These are phyloP conservation scores for Pelecanoides urinatrix DNA, from an alignment of 2,113 vertebrate species.

Conservation along the genomic window DNA sequence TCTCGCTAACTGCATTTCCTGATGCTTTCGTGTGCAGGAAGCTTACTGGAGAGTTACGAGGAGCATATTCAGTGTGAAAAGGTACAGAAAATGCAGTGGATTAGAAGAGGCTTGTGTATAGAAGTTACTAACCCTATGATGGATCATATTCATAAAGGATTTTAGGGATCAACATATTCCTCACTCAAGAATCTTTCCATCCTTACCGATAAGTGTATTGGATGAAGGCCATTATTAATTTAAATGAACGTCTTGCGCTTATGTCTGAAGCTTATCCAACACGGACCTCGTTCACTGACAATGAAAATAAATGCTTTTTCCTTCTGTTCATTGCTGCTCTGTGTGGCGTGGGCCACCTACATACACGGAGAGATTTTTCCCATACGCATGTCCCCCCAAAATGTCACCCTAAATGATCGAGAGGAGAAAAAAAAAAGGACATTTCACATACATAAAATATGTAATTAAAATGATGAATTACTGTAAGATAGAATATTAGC, in stretches of 20 bases:
- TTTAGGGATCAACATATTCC: constrained; percentile 1
- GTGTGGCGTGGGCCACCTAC: neutral
- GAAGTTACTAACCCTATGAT: constrained; percentile 34
- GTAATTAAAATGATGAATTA: constrained; percentile 87
- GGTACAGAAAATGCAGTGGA: neutral
- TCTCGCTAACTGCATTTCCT: neutral
- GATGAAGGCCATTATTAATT: constrained; percentile 38
- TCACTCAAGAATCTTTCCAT: neutral
- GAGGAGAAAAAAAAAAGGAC: constrained; percentile 54
- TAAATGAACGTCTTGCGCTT: constrained; percentile 33
- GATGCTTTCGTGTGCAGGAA: neutral
- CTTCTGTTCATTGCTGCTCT: neutral
- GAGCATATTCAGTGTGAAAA: neutral
- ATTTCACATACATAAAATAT: constrained; percentile 79
- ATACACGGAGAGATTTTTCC: neutral
- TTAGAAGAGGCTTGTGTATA: constrained; percentile 32
- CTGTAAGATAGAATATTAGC: constrained; percentile 85
- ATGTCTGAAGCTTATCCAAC: constrained; percentile 43
- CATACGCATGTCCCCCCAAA: neutral
- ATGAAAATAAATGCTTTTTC: constrained; percentile 19
- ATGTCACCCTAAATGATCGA: constrained; percentile 55
- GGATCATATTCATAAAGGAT: constrained; percentile 53
- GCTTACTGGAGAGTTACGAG: neutral
- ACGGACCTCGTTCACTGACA: neutral
- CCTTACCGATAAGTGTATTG: neutral